Conservation (phyloP, 2,797 vertebrate genomes). For the Anniella stebbinsi region DNA sequence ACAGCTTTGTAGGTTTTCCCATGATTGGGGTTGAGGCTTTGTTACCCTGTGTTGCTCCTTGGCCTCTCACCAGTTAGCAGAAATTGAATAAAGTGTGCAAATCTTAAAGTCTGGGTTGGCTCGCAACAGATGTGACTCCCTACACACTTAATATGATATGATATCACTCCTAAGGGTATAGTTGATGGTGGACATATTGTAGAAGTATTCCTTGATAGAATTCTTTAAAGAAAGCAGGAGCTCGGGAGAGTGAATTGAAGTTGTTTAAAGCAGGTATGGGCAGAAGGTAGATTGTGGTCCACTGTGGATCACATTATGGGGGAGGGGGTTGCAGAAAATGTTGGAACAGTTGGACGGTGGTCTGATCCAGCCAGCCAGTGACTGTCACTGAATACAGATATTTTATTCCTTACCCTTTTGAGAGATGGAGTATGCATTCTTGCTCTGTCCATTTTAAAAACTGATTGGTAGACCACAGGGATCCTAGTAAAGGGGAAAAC, state of each 20-base stretch:
- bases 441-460: background rate
- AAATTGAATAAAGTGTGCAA: slow-evolving; percentile 6
- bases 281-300: background rate
- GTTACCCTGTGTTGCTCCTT: background rate
- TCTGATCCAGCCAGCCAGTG: background rate
- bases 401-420: background rate
- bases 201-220: background rate
- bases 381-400: background rate
- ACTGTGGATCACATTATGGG: background rate
- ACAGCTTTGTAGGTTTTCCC: background rate
- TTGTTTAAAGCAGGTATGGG: background rate
- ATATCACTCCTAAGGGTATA: background rate
- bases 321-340: background rate
- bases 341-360: background rate
- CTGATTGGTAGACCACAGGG: background rate
- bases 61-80: background rate
- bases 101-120: background rate
- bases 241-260: background rate
- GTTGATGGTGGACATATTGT: background rate
- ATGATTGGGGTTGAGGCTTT: background rate
- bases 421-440: background rate
- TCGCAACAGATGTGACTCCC: background rate
- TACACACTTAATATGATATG: background rate
- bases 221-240: background rate
- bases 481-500: background rate